Evolutionary conservation across 2,888 invertebrate genomes (phyloP).

Genomic region (Graphium colonna): DNA sequence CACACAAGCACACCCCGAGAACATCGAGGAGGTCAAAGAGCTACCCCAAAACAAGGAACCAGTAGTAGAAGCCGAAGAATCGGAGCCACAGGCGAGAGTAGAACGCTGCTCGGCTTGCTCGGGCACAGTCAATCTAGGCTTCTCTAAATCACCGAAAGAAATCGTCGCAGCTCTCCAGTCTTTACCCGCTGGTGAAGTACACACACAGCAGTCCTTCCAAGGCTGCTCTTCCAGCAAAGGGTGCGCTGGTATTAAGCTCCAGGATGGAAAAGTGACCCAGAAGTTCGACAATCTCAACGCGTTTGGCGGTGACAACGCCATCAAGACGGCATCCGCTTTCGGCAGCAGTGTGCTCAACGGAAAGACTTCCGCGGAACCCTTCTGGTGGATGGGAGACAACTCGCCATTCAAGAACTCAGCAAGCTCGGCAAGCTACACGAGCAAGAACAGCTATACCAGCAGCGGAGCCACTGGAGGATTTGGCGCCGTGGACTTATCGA

Average conservation of each 20-base stretch:
- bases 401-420: slow-evolving; percentile 79
- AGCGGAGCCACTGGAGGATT: slow-evolving; percentile 33
- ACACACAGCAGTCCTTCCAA: slow-evolving; percentile 66
- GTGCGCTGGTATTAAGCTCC: slow-evolving; percentile 69
- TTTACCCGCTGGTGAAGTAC: slow-evolving; percentile 56
- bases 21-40: slow-evolving; percentile 55
- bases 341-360: slow-evolving; percentile 51
- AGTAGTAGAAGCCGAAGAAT: slow-evolving; percentile 53
- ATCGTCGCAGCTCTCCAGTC: slow-evolving; percentile 52
- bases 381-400: slow-evolving; percentile 82
- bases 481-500: slow-evolving; percentile 33
- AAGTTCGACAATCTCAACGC: slow-evolving; percentile 63
- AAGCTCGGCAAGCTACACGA: slow-evolving; percentile 53
- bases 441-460: slow-evolving; percentile 51
- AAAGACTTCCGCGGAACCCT: slow-evolving; percentile 54
- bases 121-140: slow-evolving; percentile 37
- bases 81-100: slow-evolving; percentile 47
- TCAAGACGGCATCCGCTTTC: slow-evolving; percentile 56
- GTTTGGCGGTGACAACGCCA: slow-evolving; percentile 59
- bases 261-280: slow-evolving; percentile 64
- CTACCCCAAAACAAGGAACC: slow-evolving; percentile 54
- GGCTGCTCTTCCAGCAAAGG: slow-evolving; percentile 66
- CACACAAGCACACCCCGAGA: slow-evolving; percentile 55
- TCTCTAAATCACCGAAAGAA: slow-evolving; percentile 48
- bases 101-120: slow-evolving; percentile 62